Conservation (phyloP, 2,888 invertebrate species). For the Ferdinandea cuprea region DNA sequence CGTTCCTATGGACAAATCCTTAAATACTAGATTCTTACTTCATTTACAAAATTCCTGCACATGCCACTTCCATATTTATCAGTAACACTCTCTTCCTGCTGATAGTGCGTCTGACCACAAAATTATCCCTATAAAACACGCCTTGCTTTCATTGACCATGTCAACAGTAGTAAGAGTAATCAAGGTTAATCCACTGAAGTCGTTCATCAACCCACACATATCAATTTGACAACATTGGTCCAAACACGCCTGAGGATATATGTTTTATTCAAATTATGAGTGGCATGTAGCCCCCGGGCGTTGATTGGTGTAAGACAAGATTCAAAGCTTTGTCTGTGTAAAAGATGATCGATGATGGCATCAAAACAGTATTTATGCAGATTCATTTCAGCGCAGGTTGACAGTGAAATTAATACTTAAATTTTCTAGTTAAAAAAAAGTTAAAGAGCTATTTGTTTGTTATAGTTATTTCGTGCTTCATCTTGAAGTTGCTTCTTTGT, state of each 20-base stretch:
- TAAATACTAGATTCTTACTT: too few species aligned
- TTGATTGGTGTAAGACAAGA: not conserved
- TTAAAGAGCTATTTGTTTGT: too few species aligned
- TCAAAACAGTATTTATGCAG: not conserved
- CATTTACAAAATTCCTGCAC: too few species aligned
- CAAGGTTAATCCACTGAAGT: slow-evolving; percentile 4
- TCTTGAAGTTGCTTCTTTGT: too few species aligned
- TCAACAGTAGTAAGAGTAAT: not conserved
- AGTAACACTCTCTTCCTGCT: too few species aligned
- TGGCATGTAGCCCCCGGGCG: not conserved
- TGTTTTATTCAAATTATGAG: not conserved
- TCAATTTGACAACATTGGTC: not conserved
- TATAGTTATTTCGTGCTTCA: too few species aligned
- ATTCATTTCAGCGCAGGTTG: too few species aligned
- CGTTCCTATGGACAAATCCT: too few species aligned
- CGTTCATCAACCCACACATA: not conserved
- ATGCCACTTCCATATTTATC: too few species aligned
- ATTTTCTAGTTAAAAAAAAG: too few species aligned
- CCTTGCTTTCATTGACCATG: not conserved
- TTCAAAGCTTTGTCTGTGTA: not conserved
- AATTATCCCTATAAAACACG: not conserved
- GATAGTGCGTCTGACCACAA: too few species aligned
- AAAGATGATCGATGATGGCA: not conserved
- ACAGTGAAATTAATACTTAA: too few species aligned
- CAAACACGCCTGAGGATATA: not conserved